Evolutionary conservation across 2,113 vertebrate genomes (phyloP).

Genomic region (Actenoides lindsayi): DNA sequence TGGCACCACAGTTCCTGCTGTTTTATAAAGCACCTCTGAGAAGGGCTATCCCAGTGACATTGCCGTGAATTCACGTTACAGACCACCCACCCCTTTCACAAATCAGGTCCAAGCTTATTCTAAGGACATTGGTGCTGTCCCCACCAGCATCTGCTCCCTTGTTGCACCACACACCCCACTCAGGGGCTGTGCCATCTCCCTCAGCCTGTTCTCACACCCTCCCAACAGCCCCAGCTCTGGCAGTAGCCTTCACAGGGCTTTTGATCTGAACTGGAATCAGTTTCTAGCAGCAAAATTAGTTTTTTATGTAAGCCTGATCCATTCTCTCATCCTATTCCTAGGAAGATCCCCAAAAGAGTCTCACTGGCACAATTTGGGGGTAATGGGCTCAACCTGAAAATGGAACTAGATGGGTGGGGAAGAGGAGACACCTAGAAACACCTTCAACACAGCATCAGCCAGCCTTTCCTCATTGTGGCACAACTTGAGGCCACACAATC

Average conservation of each 20-base stretch:
- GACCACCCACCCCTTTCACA: background rate
- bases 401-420: rapidly evolving
- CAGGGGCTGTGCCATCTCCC: background rate
- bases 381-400: background rate
- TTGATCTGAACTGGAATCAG: background rate
- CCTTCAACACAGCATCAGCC: background rate
- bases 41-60: background rate
- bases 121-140: background rate
- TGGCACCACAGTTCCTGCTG: background rate
- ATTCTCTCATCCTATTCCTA: background rate
- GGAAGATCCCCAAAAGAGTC: background rate
- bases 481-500: rapidly evolving
- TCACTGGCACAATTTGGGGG: background rate
- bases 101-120: background rate
- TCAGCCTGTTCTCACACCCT: background rate
- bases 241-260: background rate
- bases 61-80: background rate
- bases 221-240: background rate
- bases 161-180: background rate
- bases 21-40: background rate
- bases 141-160: background rate
- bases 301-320: background rate
- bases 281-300: background rate
- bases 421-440: background rate
- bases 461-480: background rate